Evolutionary conservation across 2,797 vertebrate species (phyloP).

Genomic region (Gymnoscopelus microlampas): DNA sequence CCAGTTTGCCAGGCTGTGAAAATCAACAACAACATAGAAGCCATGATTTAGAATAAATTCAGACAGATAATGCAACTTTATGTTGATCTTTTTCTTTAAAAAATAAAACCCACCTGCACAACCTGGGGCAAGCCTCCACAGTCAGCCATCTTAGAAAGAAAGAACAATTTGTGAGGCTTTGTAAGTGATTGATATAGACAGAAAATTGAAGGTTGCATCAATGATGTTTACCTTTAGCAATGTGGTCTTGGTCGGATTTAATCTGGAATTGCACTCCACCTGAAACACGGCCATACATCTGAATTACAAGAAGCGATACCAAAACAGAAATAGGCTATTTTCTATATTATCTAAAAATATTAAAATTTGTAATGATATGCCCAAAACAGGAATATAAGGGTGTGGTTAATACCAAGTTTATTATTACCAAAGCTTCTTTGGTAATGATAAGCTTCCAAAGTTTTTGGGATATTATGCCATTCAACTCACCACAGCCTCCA

Average conservation of each 20-base stretch:
- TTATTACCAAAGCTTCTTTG: not conserved
- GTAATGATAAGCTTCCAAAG: not conserved
- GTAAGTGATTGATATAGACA: not conserved
- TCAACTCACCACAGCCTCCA: constrained; percentile 94
- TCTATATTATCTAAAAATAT: no score
- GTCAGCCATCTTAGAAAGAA: constrained; percentile 90
- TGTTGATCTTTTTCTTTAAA: not conserved
- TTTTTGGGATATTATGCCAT: not conserved
- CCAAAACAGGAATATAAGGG: no score
- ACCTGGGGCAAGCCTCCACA: constrained; percentile 97
- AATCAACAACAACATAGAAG: constrained; percentile 11
- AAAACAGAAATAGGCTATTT: not conserved
- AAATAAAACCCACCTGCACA: constrained; percentile 87
- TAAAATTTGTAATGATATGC: no score
- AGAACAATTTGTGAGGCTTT: not conserved
- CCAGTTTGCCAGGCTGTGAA: constrained; percentile 84
- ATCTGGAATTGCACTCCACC: constrained; percentile 98
- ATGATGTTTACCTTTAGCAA: constrained; percentile 87
- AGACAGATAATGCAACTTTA: not conserved
- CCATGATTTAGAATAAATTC: not conserved
- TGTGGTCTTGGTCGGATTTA: constrained; percentile 94
- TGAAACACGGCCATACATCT: constrained; percentile 55
- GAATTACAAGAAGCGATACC: not conserved
- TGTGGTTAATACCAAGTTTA: no score
- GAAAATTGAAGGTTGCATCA: constrained; percentile 7